Base-by-base conservation (phyloP, 2,888 invertebrate genomes). In the Hirtodrosophila confusa region DNA sequence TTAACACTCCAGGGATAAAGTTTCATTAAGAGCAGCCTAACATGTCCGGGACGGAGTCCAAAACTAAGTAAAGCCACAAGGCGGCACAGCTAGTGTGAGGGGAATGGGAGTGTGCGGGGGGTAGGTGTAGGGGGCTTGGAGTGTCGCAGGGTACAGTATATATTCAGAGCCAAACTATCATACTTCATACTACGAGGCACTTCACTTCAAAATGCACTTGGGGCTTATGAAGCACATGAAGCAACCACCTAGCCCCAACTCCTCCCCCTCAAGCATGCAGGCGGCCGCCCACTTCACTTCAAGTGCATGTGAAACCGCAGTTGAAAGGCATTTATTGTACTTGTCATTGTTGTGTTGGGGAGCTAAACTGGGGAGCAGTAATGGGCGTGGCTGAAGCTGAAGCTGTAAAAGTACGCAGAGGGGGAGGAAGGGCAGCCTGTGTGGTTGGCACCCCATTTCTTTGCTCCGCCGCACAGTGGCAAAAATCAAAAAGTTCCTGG, bases 231-330 rank as follows among this genome's bases (percentile, higher is more conserved):
- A 63, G 63, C 60, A 60, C 39, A 62, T 56, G 56, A 17, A 17
- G 17, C 17, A 2, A 1, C 54, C 51, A 23, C n/a, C 36, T 57
- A 50, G 27, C 47, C 45, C 23, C 41, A 43, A 43, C 23, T 41
- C 27, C 4, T 2, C 27, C 27, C 27, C 6, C 39, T 17, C 10
- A 37, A 44, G 50, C 47, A 9, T 12, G 47, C 37, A 23, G 48
- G 11, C 33, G 49, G 11, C 33, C 51, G 50, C 49, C 56, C 69
- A 72, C 84, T 84, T 75, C 71, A 69, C 74, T 82, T 86, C 87
- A 86, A 88, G 88, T 87, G 88, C 88, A 86, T 86, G 86, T 88
- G 88, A 86, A 87, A 86, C 86, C 88, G 85, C 86, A 88, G 86
- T 87, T 88, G 87, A 88, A 84, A 88, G 85, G 88, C 86, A 86